A percentile compares a stretch with the other conserved stretches of the same genome.
These are phyloP conservation scores for Lophius piscatorius DNA, from an alignment of 2,113 vertebrate genomes.

Conservation along the genomic window DNA sequence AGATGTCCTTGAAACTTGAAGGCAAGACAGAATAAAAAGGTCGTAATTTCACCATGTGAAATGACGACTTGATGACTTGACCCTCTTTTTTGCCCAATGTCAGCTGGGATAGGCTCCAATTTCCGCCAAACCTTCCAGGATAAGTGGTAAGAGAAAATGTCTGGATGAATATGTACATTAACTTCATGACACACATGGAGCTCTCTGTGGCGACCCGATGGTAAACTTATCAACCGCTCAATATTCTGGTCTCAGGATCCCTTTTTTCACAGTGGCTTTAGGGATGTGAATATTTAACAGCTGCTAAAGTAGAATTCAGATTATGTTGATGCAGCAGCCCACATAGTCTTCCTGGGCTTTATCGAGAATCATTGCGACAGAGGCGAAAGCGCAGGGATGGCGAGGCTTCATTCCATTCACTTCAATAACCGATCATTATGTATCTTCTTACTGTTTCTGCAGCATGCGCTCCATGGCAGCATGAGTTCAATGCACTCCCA, in stretches of 20 bases:
- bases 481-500: background rate
- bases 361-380: slow-evolving; percentile 61
- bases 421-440: slow-evolving; percentile 42
- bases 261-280: slow-evolving; percentile 5
- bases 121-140: too few relatives aligned
- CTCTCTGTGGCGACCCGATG: slow-evolving; percentile 5
- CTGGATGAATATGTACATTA: too few relatives aligned
- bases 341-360: slow-evolving; percentile 48
- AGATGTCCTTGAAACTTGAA: background rate
- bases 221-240: too few relatives aligned
- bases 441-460: slow-evolving; percentile 10
- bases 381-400: slow-evolving; percentile 46
- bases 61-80: too few relatives aligned
- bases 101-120: too few relatives aligned
- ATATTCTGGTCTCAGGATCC: slow-evolving; percentile 2
- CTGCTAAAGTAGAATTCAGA: slow-evolving; percentile 53
- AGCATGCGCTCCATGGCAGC: slow-evolving; percentile 10
- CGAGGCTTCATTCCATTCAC: slow-evolving; percentile 34
- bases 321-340: slow-evolving; percentile 66
- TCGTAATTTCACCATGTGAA: too few relatives aligned
- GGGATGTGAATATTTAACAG: slow-evolving; percentile 36
- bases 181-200: background rate
- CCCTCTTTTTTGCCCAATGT: too few relatives aligned
- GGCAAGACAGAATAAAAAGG: too few relatives aligned
- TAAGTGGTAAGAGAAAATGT: too few relatives aligned